phyloP scores from a whole-genome alignment of 1,140 invertebrate species.

The Venustaconcha ellipsiformis region DNA sequence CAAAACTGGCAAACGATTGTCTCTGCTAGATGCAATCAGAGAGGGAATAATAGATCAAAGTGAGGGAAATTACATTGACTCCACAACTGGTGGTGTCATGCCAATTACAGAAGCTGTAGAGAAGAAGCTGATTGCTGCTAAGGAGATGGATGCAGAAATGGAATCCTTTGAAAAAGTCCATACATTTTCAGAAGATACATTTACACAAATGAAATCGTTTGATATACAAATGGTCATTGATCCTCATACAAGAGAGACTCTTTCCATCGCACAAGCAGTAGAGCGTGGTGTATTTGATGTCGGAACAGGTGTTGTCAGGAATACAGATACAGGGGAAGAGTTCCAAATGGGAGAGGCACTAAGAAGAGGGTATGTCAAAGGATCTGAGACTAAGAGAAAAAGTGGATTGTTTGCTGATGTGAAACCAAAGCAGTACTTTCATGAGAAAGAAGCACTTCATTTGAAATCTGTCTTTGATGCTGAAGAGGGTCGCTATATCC shows the following conservation, averaged over 20 bases:
- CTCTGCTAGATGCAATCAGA: conserved; percentile 54
- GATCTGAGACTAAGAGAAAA: conserved; percentile 33
- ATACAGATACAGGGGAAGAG: conserved; percentile 77
- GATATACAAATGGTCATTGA: conserved; percentile 57
- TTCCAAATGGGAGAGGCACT: conserved; percentile 83
- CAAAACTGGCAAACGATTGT: conserved; percentile 74
- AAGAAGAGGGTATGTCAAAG: conserved; percentile 78
- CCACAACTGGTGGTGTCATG: conserved; percentile 77
- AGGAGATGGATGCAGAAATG: conserved; percentile 44
- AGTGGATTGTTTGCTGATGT: conserved; percentile 31
- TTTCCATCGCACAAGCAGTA: conserved; percentile 86
- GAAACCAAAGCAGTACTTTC: conserved; percentile 21
- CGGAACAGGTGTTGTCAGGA: conserved; percentile 66
- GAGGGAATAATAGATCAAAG: conserved; percentile 56
- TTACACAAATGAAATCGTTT: conserved; percentile 49
- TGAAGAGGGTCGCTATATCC: conserved; percentile 74
- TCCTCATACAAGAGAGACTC: conserved; percentile 74
- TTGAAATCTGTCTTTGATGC: conserved; percentile 74
- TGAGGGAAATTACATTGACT: conserved; percentile 78
- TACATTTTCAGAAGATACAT: conserved; percentile 37
- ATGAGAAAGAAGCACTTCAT: conserved; percentile 37
- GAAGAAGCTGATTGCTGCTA: conserved; percentile 45
- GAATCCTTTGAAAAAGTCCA: conserved; percentile 35
- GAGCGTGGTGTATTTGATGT: conserved; percentile 74
- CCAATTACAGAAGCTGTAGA: conserved; percentile 76